Evolutionary conservation across 2,113 vertebrate species (phyloP), one percentile per base, ranked within the genome.

Genomic region (Proterorhinus semilunaris): DNA sequence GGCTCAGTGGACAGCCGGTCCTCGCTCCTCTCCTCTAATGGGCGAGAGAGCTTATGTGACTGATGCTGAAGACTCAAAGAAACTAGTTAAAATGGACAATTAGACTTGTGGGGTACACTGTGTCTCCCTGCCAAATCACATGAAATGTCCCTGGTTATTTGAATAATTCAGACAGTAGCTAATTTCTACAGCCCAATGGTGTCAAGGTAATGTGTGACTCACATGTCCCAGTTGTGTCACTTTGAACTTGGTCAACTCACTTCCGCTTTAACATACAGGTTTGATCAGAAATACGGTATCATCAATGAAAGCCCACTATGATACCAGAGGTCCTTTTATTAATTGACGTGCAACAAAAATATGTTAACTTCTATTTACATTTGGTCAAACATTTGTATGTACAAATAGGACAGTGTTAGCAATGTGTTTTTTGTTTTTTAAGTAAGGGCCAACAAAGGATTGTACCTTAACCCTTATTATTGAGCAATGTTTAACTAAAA

Each of bases 131-230:
- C 92, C 94, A 90, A 94, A 93, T 92, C 93, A 93, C 95, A 93
- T 95, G 94, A 96, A 98, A 96, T 96, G 95, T 93, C 95, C 94
- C 95, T 94, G 96, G 95, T 96, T 97, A 96, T 96, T 98, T 98
- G 94, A 97, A 98, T 98, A 96, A 98, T 96, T 95, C 94, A 96
- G 94, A 92, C 93, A 89, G 88, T 89, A 85, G 92, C 94, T 96
- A 96, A 98, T 98, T 96, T 96, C 93, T 88, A 86, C 92, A 95
- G 89, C 91, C 93, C 93, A 91, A 92, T 93, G 95, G 94, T 96
- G 95, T 95, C 94, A 96, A 94, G 95, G 94, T 96, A 95, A 96
- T 95, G 94, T 94, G 93, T 92, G 88, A 92, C 92, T 91, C 92
- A 91, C 95, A 94, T 95, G 94, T 96, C 94, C 91, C 81, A 47